Percentiles rank a stretch among this genome's conserved stretches.
These are phyloP conservation scores for Laticauda laticaudata DNA, from an alignment of 2,113 vertebrate genomes.

Conservation along the genomic window DNA sequence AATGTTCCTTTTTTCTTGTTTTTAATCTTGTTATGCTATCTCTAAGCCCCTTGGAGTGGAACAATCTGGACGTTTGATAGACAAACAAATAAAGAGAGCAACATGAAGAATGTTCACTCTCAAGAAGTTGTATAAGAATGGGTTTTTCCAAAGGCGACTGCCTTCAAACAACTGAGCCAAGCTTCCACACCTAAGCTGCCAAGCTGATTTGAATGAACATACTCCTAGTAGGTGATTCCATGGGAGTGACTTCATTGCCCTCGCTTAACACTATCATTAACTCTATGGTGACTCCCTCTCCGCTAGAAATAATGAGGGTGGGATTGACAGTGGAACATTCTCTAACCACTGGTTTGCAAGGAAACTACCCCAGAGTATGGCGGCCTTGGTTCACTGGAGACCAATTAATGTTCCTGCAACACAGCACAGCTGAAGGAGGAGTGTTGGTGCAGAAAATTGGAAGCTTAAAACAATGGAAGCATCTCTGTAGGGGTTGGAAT, in stretches of 20 bases:
- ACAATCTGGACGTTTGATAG: background rate
- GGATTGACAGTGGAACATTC: constrained; percentile 14
- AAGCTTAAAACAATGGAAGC: background rate
- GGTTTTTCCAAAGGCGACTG: background rate
- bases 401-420: constrained; percentile 27
- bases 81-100: background rate
- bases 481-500: background rate
- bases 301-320: background rate
- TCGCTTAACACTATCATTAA: constrained; percentile 30
- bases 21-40: background rate
- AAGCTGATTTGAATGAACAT: background rate
- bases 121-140: background rate
- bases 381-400: constrained; percentile 3
- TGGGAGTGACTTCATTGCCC: constrained; percentile 30
- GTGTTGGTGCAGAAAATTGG: background rate
- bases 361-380: constrained; percentile 1
- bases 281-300: background rate
- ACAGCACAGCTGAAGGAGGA: background rate
- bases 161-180: background rate
- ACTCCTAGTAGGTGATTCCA: background rate
- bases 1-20: background rate
- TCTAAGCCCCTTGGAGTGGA: background rate
- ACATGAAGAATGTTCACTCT: background rate
- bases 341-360: constrained; percentile 11
- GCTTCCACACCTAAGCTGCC: constrained; percentile 28